Evolutionary conservation across 2,797 vertebrate species (phyloP).

Genomic region (Argentina silus): DNA sequence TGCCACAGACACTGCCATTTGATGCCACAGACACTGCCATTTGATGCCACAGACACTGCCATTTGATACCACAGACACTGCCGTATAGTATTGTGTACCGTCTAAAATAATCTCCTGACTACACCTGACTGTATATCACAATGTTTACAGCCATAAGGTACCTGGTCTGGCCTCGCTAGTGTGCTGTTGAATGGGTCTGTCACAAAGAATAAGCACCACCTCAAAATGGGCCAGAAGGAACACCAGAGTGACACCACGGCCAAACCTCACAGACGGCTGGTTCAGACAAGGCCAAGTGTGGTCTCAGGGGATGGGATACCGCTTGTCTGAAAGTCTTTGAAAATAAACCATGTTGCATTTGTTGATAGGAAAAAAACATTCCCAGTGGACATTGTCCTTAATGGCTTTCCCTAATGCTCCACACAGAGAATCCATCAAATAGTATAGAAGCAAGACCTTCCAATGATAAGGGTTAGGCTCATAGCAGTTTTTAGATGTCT

Average conservation of each 20-base stretch:
- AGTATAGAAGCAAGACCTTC: conserved; percentile 1
- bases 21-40: too few relatives aligned
- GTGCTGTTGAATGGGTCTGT: conserved; percentile 32
- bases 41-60: too few relatives aligned
- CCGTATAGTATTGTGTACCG: too few relatives aligned
- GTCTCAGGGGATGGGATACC: background rate
- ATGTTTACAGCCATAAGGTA: background rate
- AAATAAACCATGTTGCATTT: conserved; percentile 11
- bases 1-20: too few relatives aligned
- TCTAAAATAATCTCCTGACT: background rate
- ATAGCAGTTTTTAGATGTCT: background rate
- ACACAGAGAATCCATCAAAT: conserved; percentile 15
- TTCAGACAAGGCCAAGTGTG: conserved; percentile 14
- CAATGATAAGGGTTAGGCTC: background rate
- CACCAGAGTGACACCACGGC: conserved; percentile 19
- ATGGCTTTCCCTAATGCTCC: conserved; percentile 10
- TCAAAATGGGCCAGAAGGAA: conserved; percentile 19
- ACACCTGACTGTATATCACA: background rate
- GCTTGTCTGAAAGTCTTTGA: background rate
- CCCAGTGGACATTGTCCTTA: conserved; percentile 1
- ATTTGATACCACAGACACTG: too few relatives aligned
- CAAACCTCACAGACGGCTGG: conserved; percentile 27
- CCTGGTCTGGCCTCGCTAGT: conserved; percentile 11
- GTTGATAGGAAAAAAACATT: conserved; percentile 20
- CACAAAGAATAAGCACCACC: conserved; percentile 36